Conservation (phyloP, 2,113 vertebrate species). For the Narcine bancroftii region DNA sequence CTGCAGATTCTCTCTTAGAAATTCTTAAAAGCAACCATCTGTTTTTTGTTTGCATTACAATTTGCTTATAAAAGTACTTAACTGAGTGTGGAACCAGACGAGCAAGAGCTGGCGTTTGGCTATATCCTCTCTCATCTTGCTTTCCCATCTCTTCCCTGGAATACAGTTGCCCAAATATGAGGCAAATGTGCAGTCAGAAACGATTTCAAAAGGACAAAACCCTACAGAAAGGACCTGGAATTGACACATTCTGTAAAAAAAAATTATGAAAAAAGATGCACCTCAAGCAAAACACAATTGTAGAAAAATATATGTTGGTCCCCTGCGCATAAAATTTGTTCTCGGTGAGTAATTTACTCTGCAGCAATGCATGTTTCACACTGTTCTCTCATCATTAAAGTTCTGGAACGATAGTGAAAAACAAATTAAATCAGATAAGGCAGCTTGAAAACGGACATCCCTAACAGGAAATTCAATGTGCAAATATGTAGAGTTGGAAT, state of each 20-base stretch:
- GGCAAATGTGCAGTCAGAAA: neutral
- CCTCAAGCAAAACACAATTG: neutral
- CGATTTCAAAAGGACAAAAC: neutral
- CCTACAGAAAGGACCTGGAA: neutral
- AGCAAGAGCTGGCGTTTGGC: neutral
- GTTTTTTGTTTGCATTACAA: neutral
- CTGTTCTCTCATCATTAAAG: neutral
- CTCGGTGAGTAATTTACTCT: neutral
- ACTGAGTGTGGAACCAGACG: neutral
- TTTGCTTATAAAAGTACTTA: neutral
- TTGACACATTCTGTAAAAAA: neutral
- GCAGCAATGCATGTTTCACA: too few species aligned
- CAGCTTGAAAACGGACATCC: neutral
- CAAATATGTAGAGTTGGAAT: neutral
- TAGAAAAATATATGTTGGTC: neutral
- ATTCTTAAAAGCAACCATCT: neutral
- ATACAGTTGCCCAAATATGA: neutral
- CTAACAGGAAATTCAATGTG: neutral
- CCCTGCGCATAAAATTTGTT: neutral
- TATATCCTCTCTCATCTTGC: neutral
- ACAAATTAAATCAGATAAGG: neutral
- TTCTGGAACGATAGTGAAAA: neutral
- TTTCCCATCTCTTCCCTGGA: neutral
- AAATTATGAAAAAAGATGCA: neutral
- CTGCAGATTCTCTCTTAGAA: neutral